Evolutionary conservation across 1,140 invertebrate genomes (phyloP), one percentile per base, ranked within the genome.

Genomic region (Trachelipus rathkii): DNA sequence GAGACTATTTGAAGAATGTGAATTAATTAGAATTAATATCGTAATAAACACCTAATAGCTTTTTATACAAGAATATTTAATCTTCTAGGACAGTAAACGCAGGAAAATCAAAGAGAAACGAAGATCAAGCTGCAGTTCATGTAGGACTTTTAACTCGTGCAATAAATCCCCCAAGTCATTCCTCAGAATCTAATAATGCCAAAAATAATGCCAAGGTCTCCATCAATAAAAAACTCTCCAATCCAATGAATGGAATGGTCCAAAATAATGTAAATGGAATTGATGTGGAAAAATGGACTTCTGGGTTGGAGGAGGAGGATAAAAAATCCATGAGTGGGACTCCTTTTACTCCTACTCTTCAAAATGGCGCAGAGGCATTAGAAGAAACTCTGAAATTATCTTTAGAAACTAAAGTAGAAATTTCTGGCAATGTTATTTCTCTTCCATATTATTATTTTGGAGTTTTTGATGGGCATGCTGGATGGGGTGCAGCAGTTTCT

Each of bases 381-480:
- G 44, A 60, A 50, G 46, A 72, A 44, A 45, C 75, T 76, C 82
- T 78, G 85, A 84, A 80, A 85, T 60, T 19, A 15, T 60, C 50
- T 8, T 15, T 19, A 13, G 11, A 13, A 15, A 60, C 11, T 15
- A 67, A 75, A 19, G 73, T 60, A 21, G 73, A 67, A 68, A 75
- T 44, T 10, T 44, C 46, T 7, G 21, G 43, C 13, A 7, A 60
- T 43, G 72, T 72, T 24, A 74, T 78, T 21, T 80, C 79, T 72
- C 79, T 90, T 78, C 88, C 88, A 66, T 92, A 92, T 82, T 87
- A 90, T 23, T 92, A 93, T 85, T 95, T 93, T 87, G 92, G 89
- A 46, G 89, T 95, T 81, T 95, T 95, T 86, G 93, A 95, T 87
- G 93, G 93, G 2, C 93, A 95, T 87, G 93, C 92, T 71, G 93